Percentiles rank a stretch among this genome's conserved stretches.
phyloP scores from a whole-genome alignment of 2,888 invertebrate species.

The Orchesella flavescens region DNA sequence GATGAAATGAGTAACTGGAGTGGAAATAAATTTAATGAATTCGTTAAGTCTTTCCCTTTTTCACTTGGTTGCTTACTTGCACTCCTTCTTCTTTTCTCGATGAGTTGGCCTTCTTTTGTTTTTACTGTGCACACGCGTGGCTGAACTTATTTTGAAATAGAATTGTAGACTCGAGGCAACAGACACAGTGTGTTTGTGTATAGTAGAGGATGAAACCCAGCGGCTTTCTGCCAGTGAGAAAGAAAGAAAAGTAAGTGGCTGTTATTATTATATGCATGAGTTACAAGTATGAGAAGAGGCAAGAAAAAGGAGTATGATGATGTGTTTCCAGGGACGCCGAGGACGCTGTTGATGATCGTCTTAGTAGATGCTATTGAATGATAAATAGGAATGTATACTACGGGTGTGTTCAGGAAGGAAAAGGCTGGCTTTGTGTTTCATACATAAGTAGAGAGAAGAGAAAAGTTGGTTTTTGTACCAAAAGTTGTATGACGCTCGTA shows the following conservation, averaged over 20 bases:
- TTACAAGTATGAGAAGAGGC: constrained; percentile 51
- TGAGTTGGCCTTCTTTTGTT: constrained; percentile 63
- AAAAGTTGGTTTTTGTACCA: neutral
- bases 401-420: constrained; percentile 15
- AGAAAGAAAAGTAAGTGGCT: constrained; percentile 58
- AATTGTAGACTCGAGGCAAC: constrained; percentile 59
- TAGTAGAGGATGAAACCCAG: constrained; percentile 31
- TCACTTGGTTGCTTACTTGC: constrained; percentile 51
- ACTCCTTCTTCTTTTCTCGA: constrained; percentile 36
- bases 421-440: neutral
- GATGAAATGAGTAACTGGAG: constrained; percentile 68
- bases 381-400: constrained; percentile 34
- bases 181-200: constrained; percentile 19
- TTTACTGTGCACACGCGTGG: constrained; percentile 62
- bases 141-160: constrained; percentile 63
- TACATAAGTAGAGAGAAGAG: neutral
- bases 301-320: constrained; percentile 35
- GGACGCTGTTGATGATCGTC: constrained; percentile 28
- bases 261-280: constrained; percentile 62
- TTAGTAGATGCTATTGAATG: constrained; percentile 25
- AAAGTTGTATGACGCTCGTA: constrained; percentile 38
- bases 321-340: constrained; percentile 31
- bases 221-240: constrained; percentile 57
- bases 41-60: constrained; percentile 64
- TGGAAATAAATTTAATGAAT: constrained; percentile 68